Percentiles rank a stretch among this genome's conserved stretches.
phyloP scores from a whole-genome alignment of 2,888 invertebrate species.

The Eudemis profundana region DNA sequence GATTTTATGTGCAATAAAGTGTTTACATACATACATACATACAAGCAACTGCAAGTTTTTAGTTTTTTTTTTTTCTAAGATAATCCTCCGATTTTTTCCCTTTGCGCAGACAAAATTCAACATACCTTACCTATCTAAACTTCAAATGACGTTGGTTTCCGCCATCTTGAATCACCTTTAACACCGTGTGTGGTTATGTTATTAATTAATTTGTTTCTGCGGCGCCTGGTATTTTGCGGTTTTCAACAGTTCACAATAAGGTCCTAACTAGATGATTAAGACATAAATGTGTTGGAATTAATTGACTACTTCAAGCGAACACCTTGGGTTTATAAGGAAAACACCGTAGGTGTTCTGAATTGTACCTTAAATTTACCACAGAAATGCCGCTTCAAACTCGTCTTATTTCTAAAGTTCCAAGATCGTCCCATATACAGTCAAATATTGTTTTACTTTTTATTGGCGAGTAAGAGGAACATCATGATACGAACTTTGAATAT shows the following conservation, averaged over 20 bases:
- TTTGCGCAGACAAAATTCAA: no score
- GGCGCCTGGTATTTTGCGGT: constrained; percentile 28
- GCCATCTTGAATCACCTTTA: constrained; percentile 9
- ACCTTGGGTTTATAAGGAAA: constrained; percentile 41
- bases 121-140: background rate
- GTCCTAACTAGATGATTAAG: constrained; percentile 39
- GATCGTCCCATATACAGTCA: no score
- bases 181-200: constrained; percentile 23
- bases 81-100: no score
- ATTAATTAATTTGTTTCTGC: constrained; percentile 8
- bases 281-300: constrained; percentile 40
- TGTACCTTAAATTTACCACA: constrained; percentile 25
- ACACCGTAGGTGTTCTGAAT: constrained; percentile 41
- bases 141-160: background rate
- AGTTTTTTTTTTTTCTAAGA: no score
- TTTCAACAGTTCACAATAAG: constrained; percentile 23
- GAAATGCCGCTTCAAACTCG: background rate
- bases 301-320: constrained; percentile 33
- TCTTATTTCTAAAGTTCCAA: no score
- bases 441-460: no score
- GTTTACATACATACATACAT: no score
- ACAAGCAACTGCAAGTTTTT: no score
- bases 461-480: no score
- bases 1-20: no score
- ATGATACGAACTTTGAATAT: no score